Base-by-base conservation (phyloP, 2,113 vertebrate genomes). In the Chunga burmeisteri region DNA sequence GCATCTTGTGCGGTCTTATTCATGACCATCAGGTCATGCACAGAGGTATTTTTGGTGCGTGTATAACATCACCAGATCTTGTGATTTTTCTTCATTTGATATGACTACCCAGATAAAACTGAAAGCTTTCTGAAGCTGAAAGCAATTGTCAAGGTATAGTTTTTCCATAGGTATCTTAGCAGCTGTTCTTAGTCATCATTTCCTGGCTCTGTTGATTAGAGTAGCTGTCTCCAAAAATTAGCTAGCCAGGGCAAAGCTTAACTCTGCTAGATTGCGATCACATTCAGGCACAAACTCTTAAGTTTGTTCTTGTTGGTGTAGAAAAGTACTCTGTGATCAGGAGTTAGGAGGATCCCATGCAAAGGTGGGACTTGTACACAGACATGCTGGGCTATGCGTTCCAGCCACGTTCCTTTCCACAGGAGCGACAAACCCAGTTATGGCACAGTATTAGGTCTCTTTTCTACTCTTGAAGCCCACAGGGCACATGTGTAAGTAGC, bases 331-430 rank as follows among this genome's bases (percentile, higher is more conserved):
- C 20, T 52, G 38, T 32, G 15, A 29, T 74, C 32, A 55, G 73
- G n/a, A 87, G 23, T 11, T 78, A 30, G 18, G 73, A 85, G 12
- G 25, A 67, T 59, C 27, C 26, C 0, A 0, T 58, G 32, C 22
- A n/a, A 77, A 59, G 26, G 1, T 58, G 27, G 47, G 22, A 16
- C 47, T 58, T 0, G 1, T 55, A 23, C 23, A 40, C 1, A 3
- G 27, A 18, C 38, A 32, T 0, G 0, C n/a, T 34, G 32, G 32
- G n/a, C 38, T 55, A 0, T 22, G 42, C 0, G 0, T 58, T 79
- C 6, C 18, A 21, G 42, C 8, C 61, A 25, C 11, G 10, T 21
- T 55, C 17, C 49, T 86, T 67, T 42, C 38, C 47, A 34, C 22
- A 55, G 47, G 13, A 71, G n/a, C 25, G 49, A 38, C 38, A 88